Base-by-base conservation (phyloP, 2,888 invertebrate species). In the Leptinotarsa tumamoca region DNA sequence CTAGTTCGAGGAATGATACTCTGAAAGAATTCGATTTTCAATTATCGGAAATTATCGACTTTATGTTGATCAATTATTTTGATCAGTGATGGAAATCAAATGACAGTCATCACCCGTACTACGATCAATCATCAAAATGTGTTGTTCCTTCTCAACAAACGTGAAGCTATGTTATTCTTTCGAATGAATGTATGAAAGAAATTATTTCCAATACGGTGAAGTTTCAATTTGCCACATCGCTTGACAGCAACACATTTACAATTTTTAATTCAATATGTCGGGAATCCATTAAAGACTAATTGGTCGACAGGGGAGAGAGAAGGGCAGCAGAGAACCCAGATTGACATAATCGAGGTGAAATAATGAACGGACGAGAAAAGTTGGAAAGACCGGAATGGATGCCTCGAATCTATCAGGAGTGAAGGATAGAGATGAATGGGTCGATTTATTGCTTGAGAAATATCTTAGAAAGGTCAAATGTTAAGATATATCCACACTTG, bases 301-400 rank as follows among this genome's bases (percentile, higher is more conserved):
- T 80, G 79, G 71, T 74, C 56, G 69, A 75, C 77, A 74, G 67
- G 50, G 56, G 72, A 72, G 69, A 54, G 75, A 74, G 75, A 58
- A 71, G 63, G 69, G 23, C 72, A 67, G 71, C 14, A 13, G 61
- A 56, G 10, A 74, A 78, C 43, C 68, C 61, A 70, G 66, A 77
- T 73, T 76, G 78, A 77, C 78, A 76, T 72, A 78, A 80, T 79
- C 79, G 78, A 79, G 79, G 79, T 80, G 76, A 80, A 80, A 81
- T 83, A 82, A 82, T 82, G 82, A 83, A 82, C 79, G 80, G 78
- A 81, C 80, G 80, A 79, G 77, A 74, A 74, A 81, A 82, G 79
- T 81, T 82, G 78, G 80, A 76, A 77, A 77, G 77, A 81, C 79
- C 77, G 76, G 71, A 77, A 80, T 77, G 77, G 77, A 80, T 81